A percentile compares a stretch with the other conserved stretches of the same genome.
phyloP scores from a whole-genome alignment of 2,797 vertebrate genomes.

The Amniataba percoides region DNA sequence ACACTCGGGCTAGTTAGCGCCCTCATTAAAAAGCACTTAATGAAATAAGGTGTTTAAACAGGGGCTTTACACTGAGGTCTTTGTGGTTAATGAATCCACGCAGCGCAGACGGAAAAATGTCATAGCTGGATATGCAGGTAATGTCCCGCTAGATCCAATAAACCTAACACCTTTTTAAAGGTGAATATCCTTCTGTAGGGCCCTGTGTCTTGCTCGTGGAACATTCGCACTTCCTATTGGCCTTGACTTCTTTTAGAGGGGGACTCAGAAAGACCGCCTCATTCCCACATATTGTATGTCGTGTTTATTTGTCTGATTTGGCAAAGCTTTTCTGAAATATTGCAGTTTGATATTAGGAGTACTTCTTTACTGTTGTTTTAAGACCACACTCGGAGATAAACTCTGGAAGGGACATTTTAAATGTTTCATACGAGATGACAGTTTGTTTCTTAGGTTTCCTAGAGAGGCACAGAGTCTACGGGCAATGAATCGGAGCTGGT shows the following conservation, averaged over 20 bases:
- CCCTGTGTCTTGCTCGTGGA: conserved; percentile 61
- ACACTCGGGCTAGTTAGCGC: conserved; percentile 75
- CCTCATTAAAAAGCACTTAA: conserved; percentile 81
- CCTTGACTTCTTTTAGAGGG: conserved; percentile 45
- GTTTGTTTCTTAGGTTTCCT: conserved; percentile 29
- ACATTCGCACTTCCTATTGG: conserved; percentile 74
- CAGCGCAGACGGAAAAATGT: conserved; percentile 69
- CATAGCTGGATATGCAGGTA: conserved; percentile 77
- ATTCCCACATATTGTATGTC: conserved; percentile 63
- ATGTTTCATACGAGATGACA: neutral
- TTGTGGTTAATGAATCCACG: conserved; percentile 80
- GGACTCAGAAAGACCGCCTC: conserved; percentile 41
- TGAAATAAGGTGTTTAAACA: conserved; percentile 83
- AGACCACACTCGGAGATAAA: conserved; percentile 42
- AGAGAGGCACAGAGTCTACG: conserved; percentile 11
- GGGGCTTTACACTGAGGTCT: conserved; percentile 77
- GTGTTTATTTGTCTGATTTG: conserved; percentile 68
- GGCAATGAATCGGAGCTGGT: conserved; percentile 25
- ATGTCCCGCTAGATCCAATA: conserved; percentile 78
- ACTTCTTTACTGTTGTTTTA: conserved; percentile 45
- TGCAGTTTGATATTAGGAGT: conserved; percentile 24
- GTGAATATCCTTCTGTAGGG: conserved; percentile 73
- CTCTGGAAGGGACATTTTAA: conserved; percentile 13
- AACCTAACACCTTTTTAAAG: conserved; percentile 80
- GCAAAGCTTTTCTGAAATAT: conserved; percentile 48